These are phyloP conservation scores for Cataglyphis cursor DNA, from an alignment of 2,888 invertebrate genomes.

Conservation along the genomic window DNA sequence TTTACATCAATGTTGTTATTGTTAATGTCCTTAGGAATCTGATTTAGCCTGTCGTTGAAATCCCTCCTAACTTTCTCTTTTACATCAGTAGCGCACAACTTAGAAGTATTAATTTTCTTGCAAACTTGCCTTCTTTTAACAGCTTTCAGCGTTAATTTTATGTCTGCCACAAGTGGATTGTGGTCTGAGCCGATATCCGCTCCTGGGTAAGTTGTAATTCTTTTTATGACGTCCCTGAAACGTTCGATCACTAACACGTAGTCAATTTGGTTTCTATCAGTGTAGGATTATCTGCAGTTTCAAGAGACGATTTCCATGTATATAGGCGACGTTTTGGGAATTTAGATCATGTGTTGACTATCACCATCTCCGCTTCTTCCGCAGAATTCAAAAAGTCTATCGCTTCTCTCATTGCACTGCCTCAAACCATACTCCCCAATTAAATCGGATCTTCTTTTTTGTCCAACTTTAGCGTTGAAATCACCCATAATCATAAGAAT, in stretches of 20 bases:
- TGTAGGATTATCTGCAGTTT: not conserved
- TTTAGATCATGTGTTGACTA: not conserved
- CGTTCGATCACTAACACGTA: not conserved
- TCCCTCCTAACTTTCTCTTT: not conserved
- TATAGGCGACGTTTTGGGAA: not conserved
- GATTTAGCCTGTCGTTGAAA: not conserved
- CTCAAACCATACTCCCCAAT: not conserved
- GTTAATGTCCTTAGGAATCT: not conserved
- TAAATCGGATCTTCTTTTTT: not conserved
- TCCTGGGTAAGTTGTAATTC: not conserved
- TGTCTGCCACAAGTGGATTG: not conserved
- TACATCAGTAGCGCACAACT: not conserved
- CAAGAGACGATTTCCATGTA: not conserved
- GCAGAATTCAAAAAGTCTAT: not conserved
- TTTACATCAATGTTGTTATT: not conserved
- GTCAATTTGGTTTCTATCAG: not conserved
- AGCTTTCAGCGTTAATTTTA: not conserved
- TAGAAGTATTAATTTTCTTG: not conserved
- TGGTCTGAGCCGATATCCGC: not conserved
- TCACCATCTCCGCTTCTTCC: not conserved
- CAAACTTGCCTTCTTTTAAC: not conserved
- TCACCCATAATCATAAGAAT: not conserved
- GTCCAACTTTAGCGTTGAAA: conserved; percentile 4
- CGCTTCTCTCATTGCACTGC: not conserved
- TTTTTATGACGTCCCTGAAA: not conserved